Evolutionary conservation across 2,888 invertebrate species (phyloP).

Genomic region (Conops quadrifasciatus): DNA sequence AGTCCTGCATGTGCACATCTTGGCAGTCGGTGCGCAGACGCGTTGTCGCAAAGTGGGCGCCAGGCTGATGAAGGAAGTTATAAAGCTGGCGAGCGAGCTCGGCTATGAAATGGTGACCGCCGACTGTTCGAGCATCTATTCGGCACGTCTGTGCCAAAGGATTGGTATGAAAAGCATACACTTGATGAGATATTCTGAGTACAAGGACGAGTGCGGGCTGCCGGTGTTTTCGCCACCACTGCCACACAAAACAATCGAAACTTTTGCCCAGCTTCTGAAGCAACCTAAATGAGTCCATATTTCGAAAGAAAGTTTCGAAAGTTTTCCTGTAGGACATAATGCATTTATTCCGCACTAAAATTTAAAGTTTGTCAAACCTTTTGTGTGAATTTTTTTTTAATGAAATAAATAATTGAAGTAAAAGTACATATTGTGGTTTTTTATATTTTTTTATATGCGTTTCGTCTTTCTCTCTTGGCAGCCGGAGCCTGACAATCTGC

Average conservation of each 20-base stretch:
- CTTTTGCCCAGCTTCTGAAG: conserved; percentile 45
- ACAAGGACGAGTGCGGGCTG: conserved; percentile 48
- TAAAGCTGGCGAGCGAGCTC: conserved; percentile 45
- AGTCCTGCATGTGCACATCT: conserved; percentile 55
- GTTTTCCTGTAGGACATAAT: no score
- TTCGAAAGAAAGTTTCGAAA: no score
- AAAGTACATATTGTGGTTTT: not conserved
- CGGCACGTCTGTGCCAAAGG: conserved; percentile 52
- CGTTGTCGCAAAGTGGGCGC: conserved; percentile 56
- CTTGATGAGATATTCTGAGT: conserved; percentile 51
- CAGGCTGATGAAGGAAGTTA: conserved; percentile 50
- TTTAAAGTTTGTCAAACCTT: no score
- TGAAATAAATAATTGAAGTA: no score
- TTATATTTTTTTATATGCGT: not conserved
- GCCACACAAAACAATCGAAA: conserved; percentile 55
- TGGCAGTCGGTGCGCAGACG: conserved; percentile 57
- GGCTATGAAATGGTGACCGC: conserved; percentile 52
- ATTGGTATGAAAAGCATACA: conserved; percentile 54
- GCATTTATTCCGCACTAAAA: no score
- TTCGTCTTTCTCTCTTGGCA: no score
- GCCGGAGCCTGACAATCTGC: no score
- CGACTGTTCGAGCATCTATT: conserved; percentile 60
- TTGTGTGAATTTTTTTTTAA: no score
- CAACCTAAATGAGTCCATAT: not conserved
- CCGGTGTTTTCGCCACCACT: conserved; percentile 53